phyloP scores from a whole-genome alignment of 2,113 vertebrate genomes.

The Eonycteris spelaea region DNA sequence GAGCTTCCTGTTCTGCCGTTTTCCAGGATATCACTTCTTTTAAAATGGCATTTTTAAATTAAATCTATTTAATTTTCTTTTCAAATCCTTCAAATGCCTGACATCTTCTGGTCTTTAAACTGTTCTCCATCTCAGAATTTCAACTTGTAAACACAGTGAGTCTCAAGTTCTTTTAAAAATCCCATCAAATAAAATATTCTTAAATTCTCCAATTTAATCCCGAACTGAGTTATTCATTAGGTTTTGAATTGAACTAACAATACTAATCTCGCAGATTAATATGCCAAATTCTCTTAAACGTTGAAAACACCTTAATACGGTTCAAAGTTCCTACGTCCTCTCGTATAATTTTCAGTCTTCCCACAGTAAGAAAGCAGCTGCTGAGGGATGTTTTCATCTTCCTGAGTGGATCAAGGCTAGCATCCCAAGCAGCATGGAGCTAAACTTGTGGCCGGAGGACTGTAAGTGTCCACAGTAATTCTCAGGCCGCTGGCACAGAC shows the following conservation, averaged over 20 bases:
- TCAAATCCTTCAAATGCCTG: background rate
- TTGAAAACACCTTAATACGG: background rate
- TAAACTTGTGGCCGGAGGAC: too few species aligned
- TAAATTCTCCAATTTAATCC: background rate
- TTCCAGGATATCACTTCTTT: background rate
- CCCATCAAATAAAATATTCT: background rate
- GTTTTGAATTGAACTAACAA: background rate
- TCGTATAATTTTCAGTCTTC: background rate
- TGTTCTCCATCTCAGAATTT: background rate
- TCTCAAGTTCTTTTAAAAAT: background rate
- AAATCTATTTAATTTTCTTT: background rate
- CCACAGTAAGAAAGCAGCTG: background rate
- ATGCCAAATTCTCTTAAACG: background rate
- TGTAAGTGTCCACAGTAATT: background rate
- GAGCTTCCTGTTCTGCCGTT: background rate
- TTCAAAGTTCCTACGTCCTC: background rate
- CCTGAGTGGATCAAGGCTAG: background rate
- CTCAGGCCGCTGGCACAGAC: background rate
- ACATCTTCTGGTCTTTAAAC: background rate
- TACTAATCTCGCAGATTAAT: background rate
- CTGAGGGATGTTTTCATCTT: background rate
- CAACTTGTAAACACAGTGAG: background rate
- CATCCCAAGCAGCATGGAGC: background rate
- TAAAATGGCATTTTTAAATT: background rate
- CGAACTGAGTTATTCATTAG: background rate